phyloP scores from a whole-genome alignment of 2,113 vertebrate genomes.

The Sturnira hondurensis region DNA sequence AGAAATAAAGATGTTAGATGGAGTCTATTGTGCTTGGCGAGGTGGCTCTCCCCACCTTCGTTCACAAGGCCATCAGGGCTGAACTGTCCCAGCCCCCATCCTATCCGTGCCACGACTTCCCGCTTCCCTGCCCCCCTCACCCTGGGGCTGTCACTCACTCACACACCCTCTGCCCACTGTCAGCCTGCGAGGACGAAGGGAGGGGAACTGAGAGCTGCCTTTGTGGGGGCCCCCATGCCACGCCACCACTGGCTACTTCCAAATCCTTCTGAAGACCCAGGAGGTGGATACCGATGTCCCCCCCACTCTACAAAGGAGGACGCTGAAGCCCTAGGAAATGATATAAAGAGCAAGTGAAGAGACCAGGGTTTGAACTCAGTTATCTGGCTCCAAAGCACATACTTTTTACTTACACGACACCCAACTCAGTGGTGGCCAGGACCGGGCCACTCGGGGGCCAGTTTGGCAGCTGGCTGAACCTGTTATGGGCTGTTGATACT shows the following conservation, averaged over 20 bases:
- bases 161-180: not conserved
- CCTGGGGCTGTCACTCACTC: not conserved
- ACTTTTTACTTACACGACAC: rapidly evolving
- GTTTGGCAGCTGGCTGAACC: not conserved
- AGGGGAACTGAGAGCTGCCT: not conserved
- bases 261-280: not conserved
- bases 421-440: not conserved
- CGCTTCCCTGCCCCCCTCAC: rapidly evolving
- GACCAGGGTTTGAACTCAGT: too few relatives aligned
- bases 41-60: not conserved
- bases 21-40: not conserved
- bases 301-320: not conserved
- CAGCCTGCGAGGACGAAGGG: not conserved
- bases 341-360: not conserved
- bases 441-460: rapidly evolving
- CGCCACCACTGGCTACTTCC: rapidly evolving
- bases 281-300: too few relatives aligned
- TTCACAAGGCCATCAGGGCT: rapidly evolving
- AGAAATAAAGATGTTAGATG: slow-evolving; percentile 24
- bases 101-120: rapidly evolving
- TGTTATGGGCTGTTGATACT: too few relatives aligned
- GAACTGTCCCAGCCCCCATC: not conserved
- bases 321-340: not conserved
- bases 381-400: not conserved
- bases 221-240: rapidly evolving